Percentiles rank a stretch among this genome's conserved stretches.
phyloP scores from a whole-genome alignment of 37 sponge, comb jelly and placozoan species.

The Axinella damicornis region DNA sequence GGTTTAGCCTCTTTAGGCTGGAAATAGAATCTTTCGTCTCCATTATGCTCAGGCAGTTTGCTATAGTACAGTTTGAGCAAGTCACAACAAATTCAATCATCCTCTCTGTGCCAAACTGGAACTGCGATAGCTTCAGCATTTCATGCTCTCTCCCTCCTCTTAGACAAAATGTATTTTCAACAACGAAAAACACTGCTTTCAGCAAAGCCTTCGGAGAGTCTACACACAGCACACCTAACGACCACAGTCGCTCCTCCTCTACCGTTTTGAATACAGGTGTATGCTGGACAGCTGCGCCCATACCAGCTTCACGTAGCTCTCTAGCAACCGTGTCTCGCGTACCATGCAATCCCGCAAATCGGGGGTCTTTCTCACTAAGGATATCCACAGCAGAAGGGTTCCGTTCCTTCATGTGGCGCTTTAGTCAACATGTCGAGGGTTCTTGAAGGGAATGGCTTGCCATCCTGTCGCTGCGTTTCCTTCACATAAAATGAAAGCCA shows the following conservation, averaged over 20 bases:
- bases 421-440: too few species aligned
- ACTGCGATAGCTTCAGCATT: constrained; percentile 17
- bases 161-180: constrained; percentile 35
- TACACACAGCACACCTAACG: background rate
- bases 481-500: too few species aligned
- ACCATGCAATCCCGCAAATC: too few species aligned
- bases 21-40: constrained; percentile 11
- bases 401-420: too few species aligned
- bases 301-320: constrained; percentile 6
- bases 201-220: too few species aligned
- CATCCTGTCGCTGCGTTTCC: too few species aligned
- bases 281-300: constrained; percentile 21
- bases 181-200: background rate
- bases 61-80: constrained; percentile 11
- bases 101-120: background rate
- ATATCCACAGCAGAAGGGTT: too few species aligned
- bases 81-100: constrained; percentile 3
- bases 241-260: background rate
- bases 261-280: background rate
- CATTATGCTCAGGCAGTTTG: background rate
- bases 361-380: too few species aligned
- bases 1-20: constrained; percentile 1
- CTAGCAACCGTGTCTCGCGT: background rate
- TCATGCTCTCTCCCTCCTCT: constrained; percentile 19
- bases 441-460: too few species aligned